These are phyloP conservation scores for Chironomus tentans DNA, from an alignment of 2,888 invertebrate species.

Conservation along the genomic window DNA sequence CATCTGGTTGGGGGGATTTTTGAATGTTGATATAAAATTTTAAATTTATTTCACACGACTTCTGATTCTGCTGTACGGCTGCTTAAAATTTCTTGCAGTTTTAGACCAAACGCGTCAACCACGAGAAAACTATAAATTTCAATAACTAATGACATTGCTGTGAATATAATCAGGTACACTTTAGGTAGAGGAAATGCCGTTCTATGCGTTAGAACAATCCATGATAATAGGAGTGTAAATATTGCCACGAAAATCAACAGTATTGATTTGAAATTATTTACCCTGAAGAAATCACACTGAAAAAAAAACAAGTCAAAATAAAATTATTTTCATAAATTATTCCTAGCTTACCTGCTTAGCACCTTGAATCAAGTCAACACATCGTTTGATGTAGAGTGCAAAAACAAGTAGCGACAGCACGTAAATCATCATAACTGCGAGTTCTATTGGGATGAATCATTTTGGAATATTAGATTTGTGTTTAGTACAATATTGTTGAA, in stretches of 20 bases:
- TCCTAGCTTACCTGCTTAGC: not conserved
- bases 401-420: not conserved
- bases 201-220: not conserved
- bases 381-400: not conserved
- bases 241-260: not conserved
- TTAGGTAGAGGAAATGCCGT: not conserved
- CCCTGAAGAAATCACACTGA: not conserved
- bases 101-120: not conserved
- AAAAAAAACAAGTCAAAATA: not conserved
- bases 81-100: not conserved
- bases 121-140: not conserved
- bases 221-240: not conserved
- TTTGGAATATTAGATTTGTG: no score
- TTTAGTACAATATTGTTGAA: no score
- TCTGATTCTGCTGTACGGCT: no score
- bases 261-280: not conserved
- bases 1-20: not conserved
- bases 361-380: not conserved
- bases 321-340: not conserved
- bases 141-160: not conserved
- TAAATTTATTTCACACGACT: not conserved
- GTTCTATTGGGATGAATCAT: not conserved
- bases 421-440: not conserved
- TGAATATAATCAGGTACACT: not conserved
- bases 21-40: not conserved